phyloP scores from a whole-genome alignment of 2,113 vertebrate species.

The Corythornis vintsioides region DNA sequence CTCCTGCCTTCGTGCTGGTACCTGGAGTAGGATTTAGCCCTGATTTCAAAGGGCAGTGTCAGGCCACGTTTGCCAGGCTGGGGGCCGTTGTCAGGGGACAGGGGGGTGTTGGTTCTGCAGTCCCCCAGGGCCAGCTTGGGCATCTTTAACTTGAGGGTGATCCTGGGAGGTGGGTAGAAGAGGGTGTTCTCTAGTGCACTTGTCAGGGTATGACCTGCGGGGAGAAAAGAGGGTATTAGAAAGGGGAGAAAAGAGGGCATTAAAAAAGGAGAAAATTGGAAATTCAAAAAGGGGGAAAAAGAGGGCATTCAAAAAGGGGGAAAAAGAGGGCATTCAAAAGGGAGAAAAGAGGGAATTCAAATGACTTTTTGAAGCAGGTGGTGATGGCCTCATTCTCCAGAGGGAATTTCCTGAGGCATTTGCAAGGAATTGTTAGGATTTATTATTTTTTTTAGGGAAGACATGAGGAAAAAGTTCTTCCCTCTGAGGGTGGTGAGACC shows the following conservation, averaged over 20 bases:
- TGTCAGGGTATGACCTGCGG: slow-evolving; percentile 84
- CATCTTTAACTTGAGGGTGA: slow-evolving; percentile 98
- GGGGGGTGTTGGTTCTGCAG: slow-evolving; percentile 78
- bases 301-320: not conserved
- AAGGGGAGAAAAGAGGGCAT: not conserved
- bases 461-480: no score
- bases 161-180: slow-evolving; percentile 89
- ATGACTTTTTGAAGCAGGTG: not conserved
- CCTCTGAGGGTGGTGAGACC: not conserved
- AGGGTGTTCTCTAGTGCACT: slow-evolving; percentile 85
- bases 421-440: not conserved
- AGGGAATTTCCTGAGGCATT: not conserved
- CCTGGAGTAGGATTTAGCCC: slow-evolving; percentile 79
- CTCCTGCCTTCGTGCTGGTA: slow-evolving; percentile 79
- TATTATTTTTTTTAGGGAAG: no score
- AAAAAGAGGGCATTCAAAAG: not conserved
- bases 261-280: not conserved
- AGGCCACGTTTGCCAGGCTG: no score
- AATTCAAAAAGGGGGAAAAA: not conserved
- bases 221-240: not conserved
- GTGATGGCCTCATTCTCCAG: not conserved
- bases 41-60: slow-evolving; percentile 35
- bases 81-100: slow-evolving; percentile 79
- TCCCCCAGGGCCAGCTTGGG: slow-evolving; percentile 85
- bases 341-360: not conserved